Base-by-base conservation (phyloP, 2,113 vertebrate species). In the Engraulis encrasicolus region DNA sequence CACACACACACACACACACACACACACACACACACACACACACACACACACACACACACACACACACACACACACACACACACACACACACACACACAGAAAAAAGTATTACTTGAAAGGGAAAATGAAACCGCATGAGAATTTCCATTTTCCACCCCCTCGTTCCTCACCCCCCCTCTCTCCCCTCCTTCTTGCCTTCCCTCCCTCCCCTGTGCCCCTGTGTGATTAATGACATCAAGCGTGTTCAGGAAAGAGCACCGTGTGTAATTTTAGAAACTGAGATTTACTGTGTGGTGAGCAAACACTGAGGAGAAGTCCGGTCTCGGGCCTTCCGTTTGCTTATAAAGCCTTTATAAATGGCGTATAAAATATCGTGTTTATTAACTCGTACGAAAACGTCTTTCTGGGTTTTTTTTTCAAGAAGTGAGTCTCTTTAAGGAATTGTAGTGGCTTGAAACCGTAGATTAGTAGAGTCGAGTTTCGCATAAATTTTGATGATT, bases 61-160 rank as follows among this genome's bases (percentile, higher is more conserved):
- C 61, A 71, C 61, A 31, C 52, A 54, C 52, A 19, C 52, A 19
- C 52, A 19, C 52, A 20, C 52, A 54, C 17, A 18, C 52, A 18
- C 17, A 54, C 17, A 54, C 12, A 54, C 11, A 54, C 12, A 71
- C n/a, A 71, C 61, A 31, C 23, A 74, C 31, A 31, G 34, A 61
- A 61, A 61, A 61, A 61, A 38, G n/a, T n/a, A n/a, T n/a, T n/a
- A 23, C 45, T 17, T 50, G 6, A 54, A 27, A 81, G 71, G 71
- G 27, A 27, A 74, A 74, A 34, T 34, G 78, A 78, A 83, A 19
- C 19, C 78, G 49, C 82, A 78, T 78, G 77, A 78, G 82, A 83
- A 78, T 48, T 23, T 19, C 23, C 40, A 54, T 83, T 52, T 54
- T 18, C 52, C 49, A 27, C 31, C 27, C 12, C 11, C 15, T 34